Evolutionary conservation across 2,113 vertebrate genomes (phyloP), one percentile per base, ranked within the genome.

Genomic region (Macrotus californicus): DNA sequence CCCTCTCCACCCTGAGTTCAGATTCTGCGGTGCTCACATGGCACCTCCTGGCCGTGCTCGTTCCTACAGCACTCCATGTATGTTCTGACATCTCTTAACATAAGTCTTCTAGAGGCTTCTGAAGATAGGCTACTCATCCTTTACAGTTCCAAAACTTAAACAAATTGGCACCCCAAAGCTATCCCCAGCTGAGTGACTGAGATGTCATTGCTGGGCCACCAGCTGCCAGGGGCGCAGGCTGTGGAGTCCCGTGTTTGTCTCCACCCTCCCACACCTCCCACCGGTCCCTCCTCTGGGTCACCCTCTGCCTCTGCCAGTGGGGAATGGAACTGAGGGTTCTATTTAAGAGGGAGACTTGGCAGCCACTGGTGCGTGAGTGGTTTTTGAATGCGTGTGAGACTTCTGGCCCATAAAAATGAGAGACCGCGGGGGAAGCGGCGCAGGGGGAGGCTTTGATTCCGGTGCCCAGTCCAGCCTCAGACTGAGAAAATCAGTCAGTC

Each of bases 271-370:
- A 12, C 5, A 4, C 22, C 54, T 69, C 18, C 54, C 64, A 76
- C 48, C 81, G 64, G 24, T n/a, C 83, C 89, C 66, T 73, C 66
- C 66, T 61, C 36, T 54, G 29, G 10, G 19, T 90, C 36, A 48
- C 69, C 73, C 61, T 91, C 70, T 59, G 36, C 69, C 84, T 90
- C 84, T 93, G 95, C 94, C 92, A 87, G 59, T 7, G 34, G 83
- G 86, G 81, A 92, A 85, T 91, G 48, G 76, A 86, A 61, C 43
- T 56, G 61, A 96, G 88, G 79, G 85, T 91, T 94, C 87, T 89
- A 31, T 92, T 93, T 94, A 82, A 94, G 91, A 91, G 85, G 86
- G 80, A 95, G 84, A 94, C n/a, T 73, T 96, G 94, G 94, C 86
- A 92, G 81, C 90, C 11, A 2, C 87, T 10, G 36, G 73, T 64